A percentile compares a stretch with the other conserved stretches of the same genome.
Conservation (phyloP, 2,888 invertebrate species). For the Lutraria lutraria region DNA sequence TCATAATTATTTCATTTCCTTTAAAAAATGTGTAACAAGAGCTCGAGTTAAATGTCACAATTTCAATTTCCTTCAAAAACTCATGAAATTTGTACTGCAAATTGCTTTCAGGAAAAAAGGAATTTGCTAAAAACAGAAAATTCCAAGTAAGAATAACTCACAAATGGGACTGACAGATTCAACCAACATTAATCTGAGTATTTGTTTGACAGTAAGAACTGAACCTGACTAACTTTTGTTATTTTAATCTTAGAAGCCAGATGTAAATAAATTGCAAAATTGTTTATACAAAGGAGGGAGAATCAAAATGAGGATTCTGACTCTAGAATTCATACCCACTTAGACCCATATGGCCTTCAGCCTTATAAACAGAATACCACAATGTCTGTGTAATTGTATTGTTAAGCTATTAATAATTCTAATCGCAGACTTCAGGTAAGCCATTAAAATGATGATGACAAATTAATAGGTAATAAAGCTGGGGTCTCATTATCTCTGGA, state of each 20-base stretch:
- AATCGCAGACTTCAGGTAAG: not conserved
- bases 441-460: slow-evolving; percentile 20
- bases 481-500: not conserved
- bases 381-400: not conserved
- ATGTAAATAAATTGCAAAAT: not conserved
- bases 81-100: no score
- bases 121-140: not conserved
- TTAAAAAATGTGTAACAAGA: no score
- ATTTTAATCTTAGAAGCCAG: slow-evolving; percentile 14
- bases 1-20: no score
- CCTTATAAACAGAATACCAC: not conserved
- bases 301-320: not conserved
- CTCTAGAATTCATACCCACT: not conserved
- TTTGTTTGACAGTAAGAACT: not conserved
- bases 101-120: not conserved
- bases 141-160: not conserved
- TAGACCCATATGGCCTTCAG: not conserved
- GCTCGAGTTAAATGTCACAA: no score
- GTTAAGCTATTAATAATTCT: not conserved
- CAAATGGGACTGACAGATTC: not conserved
- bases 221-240: not conserved
- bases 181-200: not conserved
- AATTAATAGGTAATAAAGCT: slow-evolving; percentile 18
- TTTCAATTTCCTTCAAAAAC: no score
- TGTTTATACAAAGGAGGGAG: not conserved